These are phyloP conservation scores for Mystacides longicornis DNA, from an alignment of 2,888 invertebrate species.

Conservation along the genomic window DNA sequence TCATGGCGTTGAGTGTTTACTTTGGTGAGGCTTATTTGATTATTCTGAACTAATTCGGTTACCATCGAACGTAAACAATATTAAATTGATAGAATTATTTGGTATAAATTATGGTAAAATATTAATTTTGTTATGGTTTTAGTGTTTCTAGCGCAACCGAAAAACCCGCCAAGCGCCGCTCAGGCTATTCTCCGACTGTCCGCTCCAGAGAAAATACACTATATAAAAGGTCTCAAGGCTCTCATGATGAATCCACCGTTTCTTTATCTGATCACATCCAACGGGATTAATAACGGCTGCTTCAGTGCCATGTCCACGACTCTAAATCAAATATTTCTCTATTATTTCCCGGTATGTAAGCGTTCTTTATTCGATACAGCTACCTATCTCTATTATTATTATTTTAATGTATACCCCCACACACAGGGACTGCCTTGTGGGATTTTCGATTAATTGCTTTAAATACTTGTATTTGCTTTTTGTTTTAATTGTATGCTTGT, in stretches of 20 bases:
- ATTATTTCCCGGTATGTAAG: slow-evolving; percentile 37
- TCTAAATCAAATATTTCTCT: slow-evolving; percentile 40
- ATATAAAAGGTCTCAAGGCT: slow-evolving; percentile 36
- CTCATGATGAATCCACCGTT: slow-evolving; percentile 45
- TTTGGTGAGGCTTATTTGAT: too few relatives aligned
- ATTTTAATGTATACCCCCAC: too few relatives aligned
- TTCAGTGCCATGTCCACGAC: slow-evolving; percentile 65
- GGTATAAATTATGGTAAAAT: neutral
- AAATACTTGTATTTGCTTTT: too few relatives aligned
- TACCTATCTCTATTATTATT: too few relatives aligned
- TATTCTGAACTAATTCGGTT: neutral
- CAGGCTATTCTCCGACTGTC: slow-evolving; percentile 36
- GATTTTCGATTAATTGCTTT: too few relatives aligned
- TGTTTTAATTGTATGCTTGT: too few relatives aligned
- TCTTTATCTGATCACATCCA: slow-evolving; percentile 51
- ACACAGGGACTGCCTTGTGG: too few relatives aligned
- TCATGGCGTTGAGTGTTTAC: slow-evolving; percentile 49
- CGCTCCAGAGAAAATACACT: slow-evolving; percentile 18
- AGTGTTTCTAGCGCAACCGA: slow-evolving; percentile 48
- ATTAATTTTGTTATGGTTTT: too few relatives aligned
- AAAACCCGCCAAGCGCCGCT: slow-evolving; percentile 48
- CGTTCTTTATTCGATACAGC: too few relatives aligned
- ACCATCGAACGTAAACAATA: too few relatives aligned
- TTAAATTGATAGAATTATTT: neutral
- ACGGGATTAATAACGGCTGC: slow-evolving; percentile 65